Percentiles rank a stretch among this genome's conserved stretches.
phyloP scores from a whole-genome alignment of 1,140 invertebrate genomes.

The Procambarus clarkii region DNA sequence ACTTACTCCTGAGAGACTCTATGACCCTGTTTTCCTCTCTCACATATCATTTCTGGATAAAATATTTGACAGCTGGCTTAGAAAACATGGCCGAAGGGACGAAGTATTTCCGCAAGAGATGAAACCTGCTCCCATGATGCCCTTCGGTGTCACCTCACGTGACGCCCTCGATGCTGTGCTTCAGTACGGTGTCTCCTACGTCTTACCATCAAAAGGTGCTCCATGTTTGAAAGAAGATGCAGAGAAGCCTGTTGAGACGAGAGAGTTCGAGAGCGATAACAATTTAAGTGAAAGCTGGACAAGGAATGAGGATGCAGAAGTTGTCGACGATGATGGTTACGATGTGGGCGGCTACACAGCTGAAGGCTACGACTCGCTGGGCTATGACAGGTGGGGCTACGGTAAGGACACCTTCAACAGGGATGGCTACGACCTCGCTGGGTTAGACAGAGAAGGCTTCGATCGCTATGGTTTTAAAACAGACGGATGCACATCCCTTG shows the following conservation, averaged over 20 bases:
- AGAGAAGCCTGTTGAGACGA: not conserved
- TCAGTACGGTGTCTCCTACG: not conserved
- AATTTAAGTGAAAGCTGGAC: not conserved
- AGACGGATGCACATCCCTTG: constrained; percentile 7
- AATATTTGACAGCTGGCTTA: constrained; percentile 12
- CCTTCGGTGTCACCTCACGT: constrained; percentile 14
- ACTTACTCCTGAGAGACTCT: not conserved
- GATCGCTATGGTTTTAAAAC: constrained; percentile 15
- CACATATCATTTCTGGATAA: constrained; percentile 19
- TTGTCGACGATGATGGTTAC: not conserved
- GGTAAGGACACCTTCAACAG: not conserved
- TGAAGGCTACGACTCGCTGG: not conserved
- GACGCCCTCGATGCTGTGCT: not conserved
- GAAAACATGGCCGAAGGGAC: not conserved
- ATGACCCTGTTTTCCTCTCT: constrained; percentile 19
- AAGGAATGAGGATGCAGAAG: not conserved
- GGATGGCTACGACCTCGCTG: constrained; percentile 8
- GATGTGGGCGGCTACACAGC: not conserved
- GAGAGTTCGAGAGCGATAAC: too few species aligned
- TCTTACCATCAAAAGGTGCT: not conserved
- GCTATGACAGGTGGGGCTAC: constrained; percentile 15
- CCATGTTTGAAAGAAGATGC: not conserved
- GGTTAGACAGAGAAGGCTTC: constrained; percentile 9
- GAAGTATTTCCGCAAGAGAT: not conserved
- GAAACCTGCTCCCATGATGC: not conserved